Base-by-base conservation (phyloP, 2,797 vertebrate species). In the Sciaenops ocellatus region DNA sequence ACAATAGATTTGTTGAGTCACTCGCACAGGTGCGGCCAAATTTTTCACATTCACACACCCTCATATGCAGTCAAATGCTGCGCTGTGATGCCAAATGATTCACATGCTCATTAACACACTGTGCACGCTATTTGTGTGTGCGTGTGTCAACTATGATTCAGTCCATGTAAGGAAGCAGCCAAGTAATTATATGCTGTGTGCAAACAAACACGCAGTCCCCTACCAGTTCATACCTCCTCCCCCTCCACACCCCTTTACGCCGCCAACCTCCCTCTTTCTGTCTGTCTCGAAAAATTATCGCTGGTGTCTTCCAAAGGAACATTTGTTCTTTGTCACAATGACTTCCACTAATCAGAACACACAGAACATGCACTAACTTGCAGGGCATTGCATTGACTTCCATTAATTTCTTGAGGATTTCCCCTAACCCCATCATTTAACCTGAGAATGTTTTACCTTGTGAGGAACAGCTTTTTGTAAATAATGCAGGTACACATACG, bases 111-210 rank as follows among this genome's bases (percentile, higher is more conserved):
- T 90, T 86, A 88, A 79, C 76, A 30, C 34, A 34, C 34, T 8
- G 34, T 8, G 62, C 76, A 83, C 83, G 82, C 81, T 84, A 76
- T 82, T 79, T 85, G 55, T 57, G 75, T 70, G 51, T 57, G 47
- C 4, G 28, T 70, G 62, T 76, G 73, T 82, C 69, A 80, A 51
- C 72, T 82, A 76, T 88, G 89, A 92, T 81, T 91, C 88, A 91
- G 66, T 76, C 79, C 81, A 85, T 79, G 66, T 69, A 60, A 83
- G 52, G 74, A 79, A 73, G 64, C 61, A 82, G 90, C 90, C 90
- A 90, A 91, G 84, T 80, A 83, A 91, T 92, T 92, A 87, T 82
- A 91, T 76, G 80, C 77, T 90, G 87, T 87, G 80, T 90, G 80
- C 76, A 90, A 92, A 91, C 86, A 92, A 88, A 90, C 82, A 88